Percentiles rank a stretch among this genome's conserved stretches.
These are phyloP conservation scores for Cervus canadensis DNA, from an alignment of 2,113 vertebrate species.

Conservation along the genomic window DNA sequence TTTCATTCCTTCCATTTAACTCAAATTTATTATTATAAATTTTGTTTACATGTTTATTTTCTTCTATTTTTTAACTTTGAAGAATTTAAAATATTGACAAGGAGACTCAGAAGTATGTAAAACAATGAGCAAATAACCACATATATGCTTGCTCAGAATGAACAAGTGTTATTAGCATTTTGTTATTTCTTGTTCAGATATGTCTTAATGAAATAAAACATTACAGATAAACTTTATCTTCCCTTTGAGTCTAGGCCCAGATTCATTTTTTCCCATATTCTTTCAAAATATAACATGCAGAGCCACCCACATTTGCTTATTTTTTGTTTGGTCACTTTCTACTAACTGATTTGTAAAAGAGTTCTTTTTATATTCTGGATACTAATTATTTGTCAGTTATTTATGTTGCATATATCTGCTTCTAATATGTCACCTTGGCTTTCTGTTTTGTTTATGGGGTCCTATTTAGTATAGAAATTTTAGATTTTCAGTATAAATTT, in stretches of 20 bases:
- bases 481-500: not conserved
- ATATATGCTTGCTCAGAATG: not conserved
- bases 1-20: not conserved
- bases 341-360: not conserved
- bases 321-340: not conserved
- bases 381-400: not conserved
- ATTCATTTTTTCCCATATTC: not conserved
- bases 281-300: not conserved
- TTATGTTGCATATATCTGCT: not conserved
- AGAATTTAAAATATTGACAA: not conserved
- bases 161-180: not conserved
- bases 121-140: not conserved
- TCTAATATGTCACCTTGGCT: not conserved
- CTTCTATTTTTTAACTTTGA: slow-evolving; percentile 1
- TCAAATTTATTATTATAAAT: slow-evolving; percentile 18
- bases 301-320: not conserved
- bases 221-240: not conserved
- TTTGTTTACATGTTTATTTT: slow-evolving; percentile 4
- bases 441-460: not conserved
- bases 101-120: not conserved
- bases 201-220: not conserved
- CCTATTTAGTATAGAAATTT: not conserved
- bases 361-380: not conserved
- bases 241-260: not conserved
- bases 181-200: not conserved